Base-by-base conservation (phyloP, 2,113 vertebrate species). In the Miniopterus natalensis region DNA sequence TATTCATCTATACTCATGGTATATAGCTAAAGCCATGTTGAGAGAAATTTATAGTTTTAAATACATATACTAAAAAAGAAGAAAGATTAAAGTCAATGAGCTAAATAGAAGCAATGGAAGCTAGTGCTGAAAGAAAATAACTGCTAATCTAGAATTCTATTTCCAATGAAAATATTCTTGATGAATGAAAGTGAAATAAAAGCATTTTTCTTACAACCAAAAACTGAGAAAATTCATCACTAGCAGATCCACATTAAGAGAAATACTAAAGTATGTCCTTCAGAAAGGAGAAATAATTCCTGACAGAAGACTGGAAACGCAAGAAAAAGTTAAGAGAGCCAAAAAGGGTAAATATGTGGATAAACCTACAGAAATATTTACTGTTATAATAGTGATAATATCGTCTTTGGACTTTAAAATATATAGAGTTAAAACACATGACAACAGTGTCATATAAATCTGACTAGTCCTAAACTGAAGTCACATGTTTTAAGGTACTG, bases 181-280 rank as follows among this genome's bases (percentile, higher is more conserved):
- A 51, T 66, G 74, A 83, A 95, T 88, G 25, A 84, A 71, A 78
- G 23, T 78, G 13, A 95, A 88, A 81, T 83, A 74, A 84, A 88
- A 70, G 12, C 21, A 84, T 79, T 79, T 71, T 49, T 21, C 10
- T 65, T 18, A 27, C 3, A 79, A 36, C 12, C 17, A 40, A 70
- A 92, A 95, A 17, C 31, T 42, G n/a, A 90, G 31, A 40, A 57
- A 42, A 59, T 68, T 74, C 27, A 61, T 80, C 80, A 74, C 27
- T 17, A n/a, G 57, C 23, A 70, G 36, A 63, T 31, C 13, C 9
- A 93, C 18, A 31, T 40, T 53, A 21, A 51, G 73, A 90, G 27
- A 90, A 86, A 31, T 2, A 73, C 25, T 81, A 57, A 75, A 55
- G 27, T 29, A n/a, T 59, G 42, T 75, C 12, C 42, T 81, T 93